Evolutionary conservation across 1,140 invertebrate species (phyloP).

Genomic region (Pseudomyrmex dendroicus): DNA sequence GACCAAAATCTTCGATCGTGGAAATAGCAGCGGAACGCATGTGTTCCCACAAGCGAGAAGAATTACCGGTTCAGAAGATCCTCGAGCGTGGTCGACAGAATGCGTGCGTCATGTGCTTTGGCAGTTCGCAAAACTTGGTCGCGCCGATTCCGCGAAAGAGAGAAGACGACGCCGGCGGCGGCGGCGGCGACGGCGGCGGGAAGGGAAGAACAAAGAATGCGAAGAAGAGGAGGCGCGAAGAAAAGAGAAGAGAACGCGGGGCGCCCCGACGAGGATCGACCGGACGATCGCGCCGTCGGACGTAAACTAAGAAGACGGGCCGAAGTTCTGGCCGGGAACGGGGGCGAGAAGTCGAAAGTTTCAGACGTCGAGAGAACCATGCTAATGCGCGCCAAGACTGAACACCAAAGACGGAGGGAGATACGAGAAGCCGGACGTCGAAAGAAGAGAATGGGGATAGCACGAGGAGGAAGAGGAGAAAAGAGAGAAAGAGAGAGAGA

Average conservation of each 20-base stretch:
- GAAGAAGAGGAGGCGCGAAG: neutral
- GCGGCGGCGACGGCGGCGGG: neutral
- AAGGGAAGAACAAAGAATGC: neutral
- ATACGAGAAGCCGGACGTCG: neutral
- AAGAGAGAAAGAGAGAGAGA: neutral
- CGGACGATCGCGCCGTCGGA: conserved; percentile 54
- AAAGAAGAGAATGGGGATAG: neutral
- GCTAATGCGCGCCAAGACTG: conserved; percentile 17
- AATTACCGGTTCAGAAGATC: conserved; percentile 23
- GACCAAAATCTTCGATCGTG: neutral
- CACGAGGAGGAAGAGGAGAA: neutral
- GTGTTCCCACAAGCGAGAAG: neutral
- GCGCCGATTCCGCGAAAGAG: neutral
- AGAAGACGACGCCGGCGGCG: neutral
- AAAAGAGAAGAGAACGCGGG: neutral
- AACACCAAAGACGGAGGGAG: neutral
- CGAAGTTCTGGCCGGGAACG: conserved; percentile 29
- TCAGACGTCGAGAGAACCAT: conserved; percentile 42
- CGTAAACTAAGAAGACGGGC: conserved; percentile 62
- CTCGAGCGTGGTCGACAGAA: conserved; percentile 2
- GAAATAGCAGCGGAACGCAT: neutral
- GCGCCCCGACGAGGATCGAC: neutral
- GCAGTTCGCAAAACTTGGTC: neutral
- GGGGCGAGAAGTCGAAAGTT: conserved; percentile 61
- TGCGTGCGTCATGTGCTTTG: neutral